Conservation (phyloP, 2,113 vertebrate species). For the Bufo bufo region DNA sequence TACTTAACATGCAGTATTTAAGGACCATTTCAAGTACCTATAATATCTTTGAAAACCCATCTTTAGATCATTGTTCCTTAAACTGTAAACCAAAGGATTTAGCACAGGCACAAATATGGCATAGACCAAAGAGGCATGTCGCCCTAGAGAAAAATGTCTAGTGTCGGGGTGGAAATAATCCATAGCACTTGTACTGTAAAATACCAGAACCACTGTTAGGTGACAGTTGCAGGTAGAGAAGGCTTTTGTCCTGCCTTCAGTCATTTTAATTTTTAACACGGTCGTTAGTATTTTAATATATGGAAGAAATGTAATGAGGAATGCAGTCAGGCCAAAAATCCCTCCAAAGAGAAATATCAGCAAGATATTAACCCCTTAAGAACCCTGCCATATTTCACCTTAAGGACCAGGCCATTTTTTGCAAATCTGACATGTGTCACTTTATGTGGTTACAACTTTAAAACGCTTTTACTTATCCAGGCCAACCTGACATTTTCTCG, state of each 20-base stretch:
- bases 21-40: not conserved
- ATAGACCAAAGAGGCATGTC: conserved; percentile 2
- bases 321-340: not conserved
- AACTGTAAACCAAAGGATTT: not conserved
- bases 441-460: too few species aligned
- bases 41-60: not conserved
- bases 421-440: too few species aligned
- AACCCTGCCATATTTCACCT: too few species aligned
- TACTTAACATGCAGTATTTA: too few species aligned
- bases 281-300: conserved; percentile 14
- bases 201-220: not conserved
- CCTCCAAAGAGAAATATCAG: conserved; percentile 9
- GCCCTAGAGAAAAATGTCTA: not conserved
- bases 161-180: not conserved
- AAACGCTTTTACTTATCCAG: too few species aligned
- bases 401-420: too few species aligned
- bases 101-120: not conserved
- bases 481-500: too few species aligned
- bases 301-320: conserved; percentile 9
- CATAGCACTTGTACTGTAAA: conserved; percentile 4
- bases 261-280: not conserved
- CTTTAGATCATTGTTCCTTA: conserved; percentile 9
- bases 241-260: not conserved
- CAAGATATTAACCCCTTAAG: not conserved
- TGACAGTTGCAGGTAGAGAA: not conserved